A percentile compares a stretch with the other conserved stretches of the same genome.
Evolutionary conservation across 2,888 invertebrate species (phyloP).

Genomic region (Smittia sp.): DNA sequence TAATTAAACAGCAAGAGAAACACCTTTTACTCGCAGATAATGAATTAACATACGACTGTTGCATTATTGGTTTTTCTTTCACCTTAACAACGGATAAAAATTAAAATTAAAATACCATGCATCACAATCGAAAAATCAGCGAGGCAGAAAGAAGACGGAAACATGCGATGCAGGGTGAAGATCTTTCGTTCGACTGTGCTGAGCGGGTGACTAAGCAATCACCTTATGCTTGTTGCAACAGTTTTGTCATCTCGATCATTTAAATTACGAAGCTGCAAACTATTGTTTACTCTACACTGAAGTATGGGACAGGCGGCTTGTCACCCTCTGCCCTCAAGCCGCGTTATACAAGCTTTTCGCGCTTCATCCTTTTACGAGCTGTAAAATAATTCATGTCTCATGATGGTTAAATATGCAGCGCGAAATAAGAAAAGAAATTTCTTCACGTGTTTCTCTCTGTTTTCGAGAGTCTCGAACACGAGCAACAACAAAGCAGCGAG

Average conservation of each 20-base stretch:
- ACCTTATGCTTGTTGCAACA: no score
- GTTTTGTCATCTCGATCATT: no score
- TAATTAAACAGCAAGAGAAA: conserved; percentile 20
- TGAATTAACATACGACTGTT: conserved; percentile 11
- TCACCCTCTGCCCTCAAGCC: no score
- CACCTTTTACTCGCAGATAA: conserved; percentile 12
- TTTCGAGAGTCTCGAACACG: neutral
- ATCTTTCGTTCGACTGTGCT: neutral
- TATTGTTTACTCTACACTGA: no score
- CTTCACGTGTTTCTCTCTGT: conserved; percentile 19
- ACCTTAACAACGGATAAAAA: neutral
- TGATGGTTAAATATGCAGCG: conserved; percentile 22
- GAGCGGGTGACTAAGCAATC: no score
- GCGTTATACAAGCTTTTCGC: conserved; percentile 9
- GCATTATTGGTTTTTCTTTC: conserved; percentile 19
- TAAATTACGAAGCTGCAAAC: no score
- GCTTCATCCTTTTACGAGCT: conserved; percentile 40
- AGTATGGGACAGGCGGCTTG: no score
- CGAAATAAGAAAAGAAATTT: conserved; percentile 38
- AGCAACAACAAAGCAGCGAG: neutral
- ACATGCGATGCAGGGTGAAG: neutral
- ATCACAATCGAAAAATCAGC: conserved; percentile 8
- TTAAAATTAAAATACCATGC: conserved; percentile 26
- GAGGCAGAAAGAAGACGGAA: neutral
- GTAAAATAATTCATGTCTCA: conserved; percentile 36